Conservation (phyloP, 2,888 invertebrate genomes). For the Synanthedon tipuliformis region DNA sequence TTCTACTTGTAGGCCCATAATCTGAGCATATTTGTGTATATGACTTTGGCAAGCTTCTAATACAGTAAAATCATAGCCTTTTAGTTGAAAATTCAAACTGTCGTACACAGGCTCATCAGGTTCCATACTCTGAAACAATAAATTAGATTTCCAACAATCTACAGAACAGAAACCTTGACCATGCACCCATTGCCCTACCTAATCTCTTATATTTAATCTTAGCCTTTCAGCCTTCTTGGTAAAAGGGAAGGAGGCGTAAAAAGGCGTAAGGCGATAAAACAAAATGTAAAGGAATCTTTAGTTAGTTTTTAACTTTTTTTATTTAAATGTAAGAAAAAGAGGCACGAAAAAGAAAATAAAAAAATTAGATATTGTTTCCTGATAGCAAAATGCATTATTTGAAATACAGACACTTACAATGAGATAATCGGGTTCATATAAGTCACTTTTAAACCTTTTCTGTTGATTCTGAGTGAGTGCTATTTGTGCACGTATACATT, state of each 20-base stretch:
- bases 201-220: too few species aligned
- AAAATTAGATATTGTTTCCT: neutral
- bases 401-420: slow-evolving; percentile 64
- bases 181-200: too few species aligned
- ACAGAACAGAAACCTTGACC: too few species aligned
- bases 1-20: slow-evolving; percentile 81
- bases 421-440: slow-evolving; percentile 81
- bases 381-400: neutral
- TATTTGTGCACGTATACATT: slow-evolving; percentile 8
- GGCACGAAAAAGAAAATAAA: neutral
- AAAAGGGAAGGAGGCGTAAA: too few species aligned
- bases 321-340: neutral
- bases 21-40: slow-evolving; percentile 77
- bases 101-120: slow-evolving; percentile 80
- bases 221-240: too few species aligned
- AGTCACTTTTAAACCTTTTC: slow-evolving; percentile 39
- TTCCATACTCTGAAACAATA: slow-evolving; percentile 67
- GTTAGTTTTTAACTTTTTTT: too few species aligned
- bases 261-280: too few species aligned
- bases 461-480: slow-evolving; percentile 16
- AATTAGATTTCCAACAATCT: neutral
- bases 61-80: slow-evolving; percentile 84
- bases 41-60: slow-evolving; percentile 85
- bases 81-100: slow-evolving; percentile 81
- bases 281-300: too few species aligned